Base-by-base conservation (phyloP, 2,797 vertebrate species). In the Tadarida brasiliensis region DNA sequence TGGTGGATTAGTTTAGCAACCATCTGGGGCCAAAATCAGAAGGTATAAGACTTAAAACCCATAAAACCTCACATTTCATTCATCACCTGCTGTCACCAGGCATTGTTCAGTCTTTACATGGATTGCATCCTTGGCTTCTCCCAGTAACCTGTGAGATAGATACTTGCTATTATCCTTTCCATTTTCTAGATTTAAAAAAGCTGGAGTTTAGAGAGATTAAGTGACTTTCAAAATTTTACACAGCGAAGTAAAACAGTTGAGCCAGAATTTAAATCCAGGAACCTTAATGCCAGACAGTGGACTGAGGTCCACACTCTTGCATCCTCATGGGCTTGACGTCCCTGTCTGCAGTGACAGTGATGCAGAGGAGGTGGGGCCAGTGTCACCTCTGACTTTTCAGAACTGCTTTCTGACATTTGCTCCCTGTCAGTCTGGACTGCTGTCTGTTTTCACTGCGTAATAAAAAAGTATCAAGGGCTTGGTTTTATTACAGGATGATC, bases 401-500 rank as follows among this genome's bases (percentile, higher is more conserved):
- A 67, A 28, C 82, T 51, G 7, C 56, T 68, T 28, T 70, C 44
- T 84, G 51, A 74, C 12, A 78, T 67, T 65, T 44, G 20, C 7
- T 9, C 30, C 11, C 44, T 30, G 16, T 82, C 33, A 44, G 0
- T 85, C 74, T 61, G 5, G 11, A 77, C 33, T 22, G 19, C 70
- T 65, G 67, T 81, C 44, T 92, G 90, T 57, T 92, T 83, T 67
- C 54, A 54, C 2, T 59, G 11, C 10, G 24, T 26, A 17, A 15
- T 93, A 67, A 39, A 67, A 39, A 84, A 77, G 28, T 67, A 47
- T 9, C 22, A 2, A 51, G n/a, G 17, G 11, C 51, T 91, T 93
- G 63, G n/a, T 76, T 91, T 94, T 91, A 67, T 83, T 91, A 20
- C 6, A 83, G 82, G 33, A 24, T 83, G 35, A 73, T 70, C 56